phyloP scores from a whole-genome alignment of 2,113 vertebrate species.

The Gymnogyps californianus region DNA sequence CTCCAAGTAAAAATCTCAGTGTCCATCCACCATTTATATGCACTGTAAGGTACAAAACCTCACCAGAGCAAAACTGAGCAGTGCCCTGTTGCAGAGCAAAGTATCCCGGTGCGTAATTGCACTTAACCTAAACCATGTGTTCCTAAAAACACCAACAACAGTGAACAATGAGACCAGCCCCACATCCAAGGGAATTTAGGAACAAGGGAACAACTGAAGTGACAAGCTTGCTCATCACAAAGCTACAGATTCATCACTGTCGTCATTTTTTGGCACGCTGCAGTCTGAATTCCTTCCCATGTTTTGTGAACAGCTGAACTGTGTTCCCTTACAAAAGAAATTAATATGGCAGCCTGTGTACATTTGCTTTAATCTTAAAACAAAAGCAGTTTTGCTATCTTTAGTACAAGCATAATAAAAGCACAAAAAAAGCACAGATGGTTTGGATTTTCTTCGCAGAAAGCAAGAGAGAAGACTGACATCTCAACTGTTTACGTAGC shows the following conservation, averaged over 20 bases:
- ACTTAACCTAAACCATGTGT: neutral
- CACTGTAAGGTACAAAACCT: neutral
- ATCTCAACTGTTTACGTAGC: constrained; percentile 48
- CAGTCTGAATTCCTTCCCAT: constrained; percentile 34
- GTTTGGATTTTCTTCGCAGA: constrained; percentile 51
- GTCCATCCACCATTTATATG: neutral
- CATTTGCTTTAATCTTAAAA: constrained; percentile 71
- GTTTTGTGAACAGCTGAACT: constrained; percentile 52
- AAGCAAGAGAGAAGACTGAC: constrained; percentile 30
- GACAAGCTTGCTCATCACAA: neutral
- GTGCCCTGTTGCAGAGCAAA: neutral
- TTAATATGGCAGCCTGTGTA: constrained; percentile 58
- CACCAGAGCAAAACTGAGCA: neutral
- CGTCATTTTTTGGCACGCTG: neutral
- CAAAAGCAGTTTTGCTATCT: constrained; percentile 63
- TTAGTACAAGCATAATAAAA: constrained; percentile 31
- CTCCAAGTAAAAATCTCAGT: neutral
- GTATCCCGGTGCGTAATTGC: rapidly evolving
- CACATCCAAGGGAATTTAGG: neutral
- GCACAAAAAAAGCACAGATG: constrained; percentile 63
- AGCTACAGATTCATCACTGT: neutral
- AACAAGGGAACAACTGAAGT: constrained; percentile 7
- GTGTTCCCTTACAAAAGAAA: constrained; percentile 52
- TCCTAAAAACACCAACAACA: neutral
- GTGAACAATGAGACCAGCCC: neutral